A percentile compares a stretch with the other conserved stretches of the same genome.
Evolutionary conservation across 2,888 invertebrate species (phyloP).

Genomic region (Syrista parreyssii): DNA sequence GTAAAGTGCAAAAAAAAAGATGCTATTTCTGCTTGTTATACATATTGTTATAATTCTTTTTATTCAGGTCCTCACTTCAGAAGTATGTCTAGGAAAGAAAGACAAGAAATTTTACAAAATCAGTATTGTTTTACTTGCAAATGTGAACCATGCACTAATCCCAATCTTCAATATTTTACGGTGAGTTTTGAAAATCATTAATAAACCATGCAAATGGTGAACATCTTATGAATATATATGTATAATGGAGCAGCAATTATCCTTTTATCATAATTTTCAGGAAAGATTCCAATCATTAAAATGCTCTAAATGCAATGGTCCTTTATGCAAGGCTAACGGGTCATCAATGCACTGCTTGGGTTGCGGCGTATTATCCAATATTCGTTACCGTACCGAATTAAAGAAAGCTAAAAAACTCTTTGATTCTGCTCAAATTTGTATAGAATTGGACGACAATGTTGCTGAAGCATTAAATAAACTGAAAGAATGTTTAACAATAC

Average conservation of each 20-base stretch:
- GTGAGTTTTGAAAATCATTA: conserved; percentile 33
- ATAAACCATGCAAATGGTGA: not conserved
- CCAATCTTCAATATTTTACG: conserved; percentile 48
- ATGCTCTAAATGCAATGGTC: conserved; percentile 64
- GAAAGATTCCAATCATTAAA: conserved; percentile 63
- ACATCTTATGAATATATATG: not conserved
- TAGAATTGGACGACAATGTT: conserved; percentile 35
- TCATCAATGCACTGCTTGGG: conserved; percentile 52
- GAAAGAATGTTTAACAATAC: conserved; percentile 64
- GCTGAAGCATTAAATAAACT: conserved; percentile 65
- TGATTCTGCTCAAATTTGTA: conserved; percentile 34
- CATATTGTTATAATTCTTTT: conserved; percentile 2
- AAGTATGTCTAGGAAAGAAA: conserved; percentile 71
- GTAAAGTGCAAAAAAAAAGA: conserved; percentile 3
- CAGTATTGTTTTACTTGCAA: conserved; percentile 85
- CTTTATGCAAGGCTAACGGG: conserved; percentile 37
- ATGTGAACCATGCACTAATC: conserved; percentile 76
- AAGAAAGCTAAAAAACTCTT: conserved; percentile 55
- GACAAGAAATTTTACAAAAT: conserved; percentile 73
- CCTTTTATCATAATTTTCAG: conserved; percentile 39
- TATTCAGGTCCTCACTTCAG: conserved; percentile 75
- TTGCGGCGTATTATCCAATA: conserved; percentile 46
- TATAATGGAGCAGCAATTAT: not conserved
- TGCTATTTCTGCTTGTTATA: not conserved
- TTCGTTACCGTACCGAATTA: conserved; percentile 49